phyloP scores from a whole-genome alignment of 2,797 vertebrate species.

The Martes flavigula region DNA sequence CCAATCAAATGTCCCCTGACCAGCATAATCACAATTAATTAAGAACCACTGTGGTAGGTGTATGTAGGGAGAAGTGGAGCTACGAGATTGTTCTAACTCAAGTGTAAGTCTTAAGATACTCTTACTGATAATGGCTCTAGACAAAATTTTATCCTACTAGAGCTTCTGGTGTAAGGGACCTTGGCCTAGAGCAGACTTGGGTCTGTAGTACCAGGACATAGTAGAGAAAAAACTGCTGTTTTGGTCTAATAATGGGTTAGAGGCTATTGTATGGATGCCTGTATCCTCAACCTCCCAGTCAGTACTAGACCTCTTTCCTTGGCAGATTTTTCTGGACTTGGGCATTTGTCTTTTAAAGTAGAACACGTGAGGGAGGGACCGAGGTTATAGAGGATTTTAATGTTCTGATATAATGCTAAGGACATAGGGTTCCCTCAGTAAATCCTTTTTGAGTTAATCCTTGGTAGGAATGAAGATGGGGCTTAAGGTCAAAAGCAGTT shows the following conservation, averaged over 20 bases:
- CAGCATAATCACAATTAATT: background rate
- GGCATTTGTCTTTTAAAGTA: constrained; percentile 3
- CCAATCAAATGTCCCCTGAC: background rate
- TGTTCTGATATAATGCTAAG: background rate
- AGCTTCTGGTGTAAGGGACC: background rate
- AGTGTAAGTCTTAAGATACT: background rate
- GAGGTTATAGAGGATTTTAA: background rate
- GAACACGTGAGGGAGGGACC: too few relatives aligned
- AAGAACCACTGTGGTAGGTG: background rate
- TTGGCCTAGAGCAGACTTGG: background rate
- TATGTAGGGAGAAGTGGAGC: background rate
- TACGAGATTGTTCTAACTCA: background rate
- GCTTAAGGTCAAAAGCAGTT: background rate
- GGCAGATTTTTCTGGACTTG: constrained; percentile 4
- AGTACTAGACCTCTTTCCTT: background rate
- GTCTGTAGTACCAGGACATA: background rate
- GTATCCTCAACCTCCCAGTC: background rate
- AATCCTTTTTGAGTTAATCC: constrained; percentile 1
- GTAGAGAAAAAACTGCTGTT: background rate
- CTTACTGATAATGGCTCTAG: background rate
- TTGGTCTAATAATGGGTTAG: background rate
- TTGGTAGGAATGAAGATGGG: background rate
- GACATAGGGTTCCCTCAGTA: background rate
- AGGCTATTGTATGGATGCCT: background rate
- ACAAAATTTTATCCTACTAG: background rate